A percentile compares a stretch with the other conserved stretches of the same genome.
Conservation (phyloP, 2,113 vertebrate species). For the Heterocephalus glaber region DNA sequence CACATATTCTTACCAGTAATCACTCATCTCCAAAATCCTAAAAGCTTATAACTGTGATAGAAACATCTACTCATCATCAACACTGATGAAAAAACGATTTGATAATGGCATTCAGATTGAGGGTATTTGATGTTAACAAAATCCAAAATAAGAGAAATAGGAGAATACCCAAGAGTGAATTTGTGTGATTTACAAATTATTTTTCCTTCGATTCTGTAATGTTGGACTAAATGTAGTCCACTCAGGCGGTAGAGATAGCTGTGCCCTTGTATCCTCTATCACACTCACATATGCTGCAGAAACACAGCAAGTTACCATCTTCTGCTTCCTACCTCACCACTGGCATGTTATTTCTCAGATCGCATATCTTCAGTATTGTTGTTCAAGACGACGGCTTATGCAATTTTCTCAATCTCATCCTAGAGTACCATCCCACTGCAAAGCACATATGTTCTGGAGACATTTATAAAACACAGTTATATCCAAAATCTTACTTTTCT, state of each 20-base stretch:
- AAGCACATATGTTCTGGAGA: constrained; percentile 29
- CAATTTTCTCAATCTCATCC: not conserved
- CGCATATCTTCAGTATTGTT: not conserved
- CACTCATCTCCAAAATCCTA: not conserved
- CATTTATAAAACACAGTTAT: constrained; percentile 54
- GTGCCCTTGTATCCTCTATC: not conserved
- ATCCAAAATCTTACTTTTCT: constrained; percentile 31
- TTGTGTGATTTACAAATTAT: not conserved
- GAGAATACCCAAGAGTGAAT: not conserved
- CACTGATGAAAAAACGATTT: not conserved
- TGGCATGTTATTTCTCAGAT: not conserved
- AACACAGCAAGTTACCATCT: not conserved
- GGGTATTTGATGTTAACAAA: not conserved
- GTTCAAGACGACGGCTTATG: not conserved
- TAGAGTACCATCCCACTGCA: not conserved
- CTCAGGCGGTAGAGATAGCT: not conserved
- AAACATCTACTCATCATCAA: not conserved
- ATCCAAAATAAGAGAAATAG: not conserved
- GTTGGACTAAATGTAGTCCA: not conserved
- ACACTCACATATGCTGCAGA: not conserved
- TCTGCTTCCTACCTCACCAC: not conserved
- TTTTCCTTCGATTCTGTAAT: not conserved
- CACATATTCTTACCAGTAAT: not conserved
- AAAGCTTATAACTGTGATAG: not conserved
- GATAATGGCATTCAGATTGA: not conserved